Conservation (phyloP, 2,797 vertebrate genomes). For the Darevskia mixta region DNA sequence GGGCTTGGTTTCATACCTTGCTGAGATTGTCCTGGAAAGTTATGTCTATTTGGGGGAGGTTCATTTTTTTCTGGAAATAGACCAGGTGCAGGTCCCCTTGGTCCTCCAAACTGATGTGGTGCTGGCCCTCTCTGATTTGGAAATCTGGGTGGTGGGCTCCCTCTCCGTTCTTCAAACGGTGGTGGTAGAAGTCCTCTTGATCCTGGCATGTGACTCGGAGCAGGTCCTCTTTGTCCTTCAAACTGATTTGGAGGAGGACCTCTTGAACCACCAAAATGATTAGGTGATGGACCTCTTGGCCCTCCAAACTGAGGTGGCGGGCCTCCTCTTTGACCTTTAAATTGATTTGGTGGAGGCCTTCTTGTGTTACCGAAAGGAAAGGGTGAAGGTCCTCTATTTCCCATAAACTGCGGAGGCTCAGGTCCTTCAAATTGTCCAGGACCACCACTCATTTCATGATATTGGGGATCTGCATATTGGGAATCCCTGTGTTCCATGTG, state of each 20-base stretch:
- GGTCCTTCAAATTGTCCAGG: constrained; percentile 81
- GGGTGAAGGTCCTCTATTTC: constrained; percentile 75
- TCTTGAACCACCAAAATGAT: constrained; percentile 84
- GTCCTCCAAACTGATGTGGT: constrained; percentile 84
- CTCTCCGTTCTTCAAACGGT: constrained; percentile 75
- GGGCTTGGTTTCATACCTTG: constrained; percentile 79
- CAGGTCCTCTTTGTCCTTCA: constrained; percentile 74
- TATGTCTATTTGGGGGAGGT: constrained; percentile 75
- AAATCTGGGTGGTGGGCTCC: constrained; percentile 77
- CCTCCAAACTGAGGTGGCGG: constrained; percentile 76
- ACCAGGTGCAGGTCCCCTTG: constrained; percentile 80
- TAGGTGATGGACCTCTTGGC: constrained; percentile 80
- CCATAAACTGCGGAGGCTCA: constrained; percentile 85
- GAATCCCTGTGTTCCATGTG: constrained; percentile 82
- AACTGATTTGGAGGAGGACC: constrained; percentile 75
- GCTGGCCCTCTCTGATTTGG: constrained; percentile 80
- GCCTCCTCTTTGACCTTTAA: constrained; percentile 79
- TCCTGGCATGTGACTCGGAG: constrained; percentile 73
- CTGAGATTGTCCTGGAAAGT: constrained; percentile 77
- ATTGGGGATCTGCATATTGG: constrained; percentile 79
- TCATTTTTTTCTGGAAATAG: constrained; percentile 78
- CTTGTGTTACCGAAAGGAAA: constrained; percentile 90
- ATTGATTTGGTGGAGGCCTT: constrained; percentile 76
- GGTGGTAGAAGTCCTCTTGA: constrained; percentile 73
- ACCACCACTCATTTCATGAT: constrained; percentile 73